These are phyloP conservation scores for Pangasius larnaudii DNA, from an alignment of 2,797 vertebrate species.

Conservation along the genomic window DNA sequence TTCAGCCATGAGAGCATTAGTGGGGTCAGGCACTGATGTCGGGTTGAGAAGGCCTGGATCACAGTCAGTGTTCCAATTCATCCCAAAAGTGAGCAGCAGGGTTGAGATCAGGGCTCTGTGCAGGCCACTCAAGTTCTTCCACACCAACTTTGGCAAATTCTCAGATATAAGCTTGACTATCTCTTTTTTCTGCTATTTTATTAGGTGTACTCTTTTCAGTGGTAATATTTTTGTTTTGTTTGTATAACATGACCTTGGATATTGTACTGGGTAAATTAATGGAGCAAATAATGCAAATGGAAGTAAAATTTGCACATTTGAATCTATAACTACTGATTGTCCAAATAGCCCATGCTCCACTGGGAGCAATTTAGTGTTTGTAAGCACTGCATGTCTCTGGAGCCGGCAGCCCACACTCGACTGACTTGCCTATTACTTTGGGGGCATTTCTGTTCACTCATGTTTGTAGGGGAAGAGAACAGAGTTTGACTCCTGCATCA, in stretches of 20 bases:
- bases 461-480: constrained; percentile 37
- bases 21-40: background rate
- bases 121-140: background rate
- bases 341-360: background rate
- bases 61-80: background rate
- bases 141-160: background rate
- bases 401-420: constrained; percentile 34
- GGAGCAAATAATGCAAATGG: background rate
- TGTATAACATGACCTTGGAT: background rate
- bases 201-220: background rate
- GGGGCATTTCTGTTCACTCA: constrained; percentile 41
- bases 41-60: no score
- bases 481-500: constrained; percentile 27
- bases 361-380: constrained; percentile 12
- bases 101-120: background rate
- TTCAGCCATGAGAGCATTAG: background rate
- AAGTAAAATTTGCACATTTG: background rate
- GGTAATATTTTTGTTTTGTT: background rate
- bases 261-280: background rate
- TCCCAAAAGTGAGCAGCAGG: background rate
- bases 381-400: constrained; percentile 33
- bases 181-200: background rate
- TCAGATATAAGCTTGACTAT: background rate
- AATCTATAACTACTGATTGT: background rate
- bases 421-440: constrained; percentile 36